A percentile compares a stretch with the other conserved stretches of the same genome.
These are phyloP conservation scores for Napeogenes sylphis DNA, from an alignment of 2,888 invertebrate species.

Conservation along the genomic window DNA sequence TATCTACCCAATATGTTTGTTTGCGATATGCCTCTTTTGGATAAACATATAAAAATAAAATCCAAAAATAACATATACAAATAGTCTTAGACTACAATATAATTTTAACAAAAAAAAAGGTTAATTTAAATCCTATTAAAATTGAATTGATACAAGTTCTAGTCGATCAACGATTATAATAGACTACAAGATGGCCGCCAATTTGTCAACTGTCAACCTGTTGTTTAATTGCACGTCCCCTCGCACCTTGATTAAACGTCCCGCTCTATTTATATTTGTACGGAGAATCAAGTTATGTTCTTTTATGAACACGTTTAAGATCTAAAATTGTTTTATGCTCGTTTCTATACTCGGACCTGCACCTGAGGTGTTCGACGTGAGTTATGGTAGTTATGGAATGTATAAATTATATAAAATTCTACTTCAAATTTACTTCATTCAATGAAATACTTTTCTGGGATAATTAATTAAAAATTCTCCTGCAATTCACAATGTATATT, in stretches of 20 bases:
- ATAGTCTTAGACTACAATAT: too few relatives aligned
- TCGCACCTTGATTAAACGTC: conserved; percentile 67
- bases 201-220: conserved; percentile 73
- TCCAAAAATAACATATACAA: too few relatives aligned
- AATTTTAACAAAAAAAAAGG: too few relatives aligned
- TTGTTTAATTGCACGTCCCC: conserved; percentile 58
- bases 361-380: not conserved
- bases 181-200: conserved; percentile 40
- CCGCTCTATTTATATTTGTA: conserved; percentile 48
- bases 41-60: too few relatives aligned
- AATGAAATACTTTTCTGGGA: too few relatives aligned
- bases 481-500: too few relatives aligned
- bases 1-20: too few relatives aligned
- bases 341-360: not conserved
- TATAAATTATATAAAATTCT: too few relatives aligned
- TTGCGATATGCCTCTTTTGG: too few relatives aligned
- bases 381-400: not conserved
- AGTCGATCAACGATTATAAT: conserved; percentile 12
- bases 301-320: conserved; percentile 17
- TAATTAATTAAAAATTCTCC: too few relatives aligned
- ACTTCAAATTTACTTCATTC: too few relatives aligned
- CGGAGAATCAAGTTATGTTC: conserved; percentile 29
- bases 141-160: not conserved
- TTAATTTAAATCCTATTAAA: too few relatives aligned
- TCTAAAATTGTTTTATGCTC: conserved; percentile 17